These are phyloP conservation scores for Oasisia sp. DNA, from an alignment of 2,888 invertebrate species.

Conservation along the genomic window DNA sequence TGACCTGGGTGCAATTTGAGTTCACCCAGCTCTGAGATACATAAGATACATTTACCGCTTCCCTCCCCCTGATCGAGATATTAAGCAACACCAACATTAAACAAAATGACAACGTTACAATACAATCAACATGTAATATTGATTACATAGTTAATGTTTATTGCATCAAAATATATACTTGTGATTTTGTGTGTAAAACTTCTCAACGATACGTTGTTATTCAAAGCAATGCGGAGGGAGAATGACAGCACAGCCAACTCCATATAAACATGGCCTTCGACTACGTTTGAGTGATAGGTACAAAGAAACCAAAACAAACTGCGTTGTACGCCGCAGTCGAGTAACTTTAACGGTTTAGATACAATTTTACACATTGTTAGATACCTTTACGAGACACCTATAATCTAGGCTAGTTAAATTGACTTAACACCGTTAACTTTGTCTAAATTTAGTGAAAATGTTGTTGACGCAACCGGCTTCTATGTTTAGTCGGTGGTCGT, in stretches of 20 bases:
- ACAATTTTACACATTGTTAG: background rate
- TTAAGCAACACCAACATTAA: background rate
- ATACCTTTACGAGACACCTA: background rate
- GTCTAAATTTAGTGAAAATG: constrained; percentile 19
- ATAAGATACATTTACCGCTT: constrained; percentile 1
- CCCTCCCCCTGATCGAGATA: background rate
- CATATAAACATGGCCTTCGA: constrained; percentile 13
- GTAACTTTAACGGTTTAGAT: background rate
- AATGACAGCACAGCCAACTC: background rate
- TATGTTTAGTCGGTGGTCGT: constrained; percentile 20
- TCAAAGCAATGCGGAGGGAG: background rate
- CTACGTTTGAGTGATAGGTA: constrained; percentile 3
- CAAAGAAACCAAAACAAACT: constrained; percentile 17
- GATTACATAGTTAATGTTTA: background rate
- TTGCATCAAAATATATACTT: background rate
- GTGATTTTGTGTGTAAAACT: background rate
- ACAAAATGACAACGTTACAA: background rate
- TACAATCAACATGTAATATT: background rate
- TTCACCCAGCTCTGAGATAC: constrained; percentile 4
- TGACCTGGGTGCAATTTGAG: constrained; percentile 13
- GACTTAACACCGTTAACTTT: background rate
- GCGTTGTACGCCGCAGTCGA: background rate
- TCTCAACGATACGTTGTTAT: background rate
- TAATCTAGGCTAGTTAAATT: background rate
- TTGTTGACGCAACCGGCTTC: constrained; percentile 28